Base-by-base conservation (phyloP, 2,113 vertebrate species). In the Engystomops pustulosus region DNA sequence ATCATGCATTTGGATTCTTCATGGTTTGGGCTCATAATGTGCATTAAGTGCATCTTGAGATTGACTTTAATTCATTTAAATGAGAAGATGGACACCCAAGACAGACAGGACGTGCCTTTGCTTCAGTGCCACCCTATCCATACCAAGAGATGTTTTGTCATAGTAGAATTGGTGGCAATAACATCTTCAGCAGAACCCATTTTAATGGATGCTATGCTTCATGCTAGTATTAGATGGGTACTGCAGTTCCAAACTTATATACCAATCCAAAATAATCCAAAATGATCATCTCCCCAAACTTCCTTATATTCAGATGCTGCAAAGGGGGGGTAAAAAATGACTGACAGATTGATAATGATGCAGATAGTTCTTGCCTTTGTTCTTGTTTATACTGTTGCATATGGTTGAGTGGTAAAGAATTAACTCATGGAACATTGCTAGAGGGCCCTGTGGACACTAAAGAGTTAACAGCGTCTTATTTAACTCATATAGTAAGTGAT, bases 121-220 rank as follows among this genome's bases (percentile, higher is more conserved):
- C 80, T 17, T n/a, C 34, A 65, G 79, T 68, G 12, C 49, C 80
- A 65, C 84, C 70, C 70, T 45, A 76, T 83, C 68, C 45, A 1
- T 20, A 86, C 70, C 18, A 72, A 75, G 84, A 76, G 27, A 27
- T 53, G 80, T 88, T 87, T 82, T 71, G 85, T 84, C 81, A 87
- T 74, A 20, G 86, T 32, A 58, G 87, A 15, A 11, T 85, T 85
- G 89, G 89, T 88, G 85, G 88, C 86, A 88, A 47, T 90, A 85
- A 87, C 15, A 41, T 47, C 1, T 45, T 74, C 87, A 89, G 87
- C 85, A 49, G 88, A 78, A 70, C 74, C 76, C 85, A 85, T 78
- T 65, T 86, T 3, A 0, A 80, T 86, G 87, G 87, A 88, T 79
- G 60, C 18, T 41, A 36, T 14, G 32, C 36, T 20, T 25, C 18